A percentile compares a stretch with the other conserved stretches of the same genome.
Conservation (phyloP, 2,113 vertebrate species). For the Castor canadensis region DNA sequence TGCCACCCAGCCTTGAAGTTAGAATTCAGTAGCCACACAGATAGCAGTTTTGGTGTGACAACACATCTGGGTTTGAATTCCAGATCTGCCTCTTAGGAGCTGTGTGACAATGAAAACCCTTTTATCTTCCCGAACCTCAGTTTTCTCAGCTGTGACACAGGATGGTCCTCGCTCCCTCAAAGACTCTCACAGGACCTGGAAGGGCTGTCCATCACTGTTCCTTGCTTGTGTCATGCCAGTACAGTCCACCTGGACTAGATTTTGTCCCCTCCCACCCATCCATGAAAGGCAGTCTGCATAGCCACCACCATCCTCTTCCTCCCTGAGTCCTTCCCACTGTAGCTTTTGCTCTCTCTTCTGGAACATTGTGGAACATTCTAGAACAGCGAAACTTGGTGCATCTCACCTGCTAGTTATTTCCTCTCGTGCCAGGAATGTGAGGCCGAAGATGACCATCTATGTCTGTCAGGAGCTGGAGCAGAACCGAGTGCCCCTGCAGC, state of each 20-base stretch:
- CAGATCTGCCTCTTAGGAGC: background rate
- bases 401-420: background rate
- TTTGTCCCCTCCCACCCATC: background rate
- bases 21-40: background rate
- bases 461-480: slow-evolving; percentile 93
- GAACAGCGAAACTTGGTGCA: background rate
- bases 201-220: background rate
- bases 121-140: background rate
- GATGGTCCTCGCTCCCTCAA: background rate
- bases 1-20: background rate
- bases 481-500: slow-evolving; percentile 82
- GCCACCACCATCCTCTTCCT: background rate
- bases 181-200: background rate
- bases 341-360: background rate
- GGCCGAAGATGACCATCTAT: slow-evolving; percentile 95
- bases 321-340: background rate
- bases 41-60: background rate
- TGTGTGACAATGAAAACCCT: background rate
- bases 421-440: slow-evolving; percentile 87
- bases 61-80: background rate
- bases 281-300: background rate
- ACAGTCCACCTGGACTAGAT: background rate
- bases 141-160: background rate
- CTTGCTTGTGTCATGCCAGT: background rate
- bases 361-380: background rate